Base-by-base conservation (phyloP, 2,797 vertebrate species). In the Atherinosoma microstoma region DNA sequence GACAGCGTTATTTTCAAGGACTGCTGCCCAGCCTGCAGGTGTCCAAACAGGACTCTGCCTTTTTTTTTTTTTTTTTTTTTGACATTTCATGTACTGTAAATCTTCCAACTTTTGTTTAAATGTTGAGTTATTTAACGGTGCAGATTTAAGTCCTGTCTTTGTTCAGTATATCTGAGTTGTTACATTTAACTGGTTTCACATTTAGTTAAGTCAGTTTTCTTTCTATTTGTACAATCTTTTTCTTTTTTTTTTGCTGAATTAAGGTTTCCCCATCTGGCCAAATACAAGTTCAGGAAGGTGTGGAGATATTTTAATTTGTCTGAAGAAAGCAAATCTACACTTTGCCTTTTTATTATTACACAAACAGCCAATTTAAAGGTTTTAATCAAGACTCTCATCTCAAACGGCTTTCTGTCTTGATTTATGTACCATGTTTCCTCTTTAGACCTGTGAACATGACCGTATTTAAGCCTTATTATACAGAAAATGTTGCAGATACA, bases 21-120 rank as follows among this genome's bases (percentile, higher is more conserved):
- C 59, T 32, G 54, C 27, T 38, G 3, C 66, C 34, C 42, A 78
- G 75, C 59, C 74, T 18, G 40, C 70, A 76, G 80, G 76, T 53
- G 67, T 63, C 29, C 65, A 18, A 3, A 20, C 18, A 20, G 38
- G n/a, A 4, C 12, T 27, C 24, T 27, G 24, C 24, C 24, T 27
- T 27, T 27, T 27, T 27, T 27, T 27, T 27, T 27, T 27, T 27
- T 27, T 27, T 27, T 27, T 27, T 27, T 24, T 24, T 51, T 51
- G n/a, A 6, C 7, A 35, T 35, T 40, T 53, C 24, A 16, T 70
- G 36, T 36, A 57, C 58, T 53, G 53, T 72, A 42, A 60, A 58
- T 4, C 38, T 34, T 29, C 54, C 72, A 58, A 42, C 45, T 67
- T 59, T 20, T 29, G 34, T 2, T 72, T 34, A 40, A 30, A 76